Evolutionary conservation across 2,113 vertebrate genomes (phyloP), one percentile per base, ranked within the genome.

Genomic region (Mormoops blainvillei): DNA sequence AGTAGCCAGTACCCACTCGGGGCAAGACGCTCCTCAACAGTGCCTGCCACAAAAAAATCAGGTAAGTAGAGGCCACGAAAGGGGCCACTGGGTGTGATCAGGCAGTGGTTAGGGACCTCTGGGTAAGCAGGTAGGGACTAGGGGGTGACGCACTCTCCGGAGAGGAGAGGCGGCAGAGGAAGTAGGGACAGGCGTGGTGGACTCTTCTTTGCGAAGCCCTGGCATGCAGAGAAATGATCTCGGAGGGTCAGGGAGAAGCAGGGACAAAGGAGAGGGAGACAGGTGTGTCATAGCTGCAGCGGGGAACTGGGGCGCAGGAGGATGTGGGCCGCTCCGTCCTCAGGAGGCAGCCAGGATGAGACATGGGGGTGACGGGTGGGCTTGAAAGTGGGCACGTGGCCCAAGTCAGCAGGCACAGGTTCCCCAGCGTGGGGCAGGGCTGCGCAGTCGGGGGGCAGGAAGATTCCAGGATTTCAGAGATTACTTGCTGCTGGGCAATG

Each of bases 121-220:
- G 73, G 9, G 48, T 45, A 52, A 18, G 63, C 73, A 48, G 31
- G 54, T 1, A 2, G 70, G 61, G 28, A 43, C 43, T n/a, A 36
- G 36, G 12, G 20, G 13, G 41, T 45, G 50, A 78, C 38, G 36
- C 5, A 9, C 5, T 20, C 38, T 58, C n/a, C 45, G 33, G 38
- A 50, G 36, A 3, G 0, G 0, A 50, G 8, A 7, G 38, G 5
- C 8, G 52, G 14, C 24, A 65, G 36, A 71, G 45, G 54, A 48
- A 24, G 67, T 0, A 4, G 12, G 77, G 14, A 38, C 13, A 43
- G 36, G 68, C 7, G 52, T 22, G 58, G 20, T 74, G 28, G 50
- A 13, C 36, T 38, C 67, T 43, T 80, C 63, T 38, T 28, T 45
- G 52, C 20, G 41, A 74, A 89, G 76, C 43, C 65, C 71, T 10